These are phyloP conservation scores for Vannuccia rotundouncinata DNA, from an alignment of 2,888 invertebrate species.

Conservation along the genomic window DNA sequence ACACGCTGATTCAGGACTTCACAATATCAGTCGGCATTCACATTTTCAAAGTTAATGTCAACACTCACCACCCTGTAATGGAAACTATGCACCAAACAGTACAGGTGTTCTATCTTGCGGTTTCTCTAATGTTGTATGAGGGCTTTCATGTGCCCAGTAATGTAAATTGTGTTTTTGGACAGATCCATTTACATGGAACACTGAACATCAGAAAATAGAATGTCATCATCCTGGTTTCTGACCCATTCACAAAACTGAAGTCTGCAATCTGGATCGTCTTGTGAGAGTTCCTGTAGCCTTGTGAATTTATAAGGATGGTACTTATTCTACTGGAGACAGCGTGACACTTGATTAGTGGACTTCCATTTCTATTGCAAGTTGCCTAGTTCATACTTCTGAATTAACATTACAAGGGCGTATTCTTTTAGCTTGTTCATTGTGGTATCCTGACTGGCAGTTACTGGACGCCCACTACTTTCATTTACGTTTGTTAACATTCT, in stretches of 20 bases:
- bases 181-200: not conserved
- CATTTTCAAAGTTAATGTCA: no score
- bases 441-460: not conserved
- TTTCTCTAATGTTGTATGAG: not conserved
- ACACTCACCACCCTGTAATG: no score
- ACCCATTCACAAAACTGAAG: slow-evolving; percentile 16
- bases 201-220: slow-evolving; percentile 5
- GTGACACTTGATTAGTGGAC: slow-evolving; percentile 5
- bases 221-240: not conserved
- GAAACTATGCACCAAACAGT: not conserved
- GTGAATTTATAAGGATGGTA: not conserved
- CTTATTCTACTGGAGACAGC: not conserved
- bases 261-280: not conserved
- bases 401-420: not conserved
- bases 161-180: not conserved
- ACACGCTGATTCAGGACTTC: not conserved
- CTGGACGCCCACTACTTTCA: not conserved
- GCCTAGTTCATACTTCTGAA: not conserved
- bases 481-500: not conserved
- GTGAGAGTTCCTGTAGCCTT: not conserved
- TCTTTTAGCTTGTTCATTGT: not conserved
- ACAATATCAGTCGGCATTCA: not conserved
- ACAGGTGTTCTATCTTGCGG: not conserved
- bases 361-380: not conserved
- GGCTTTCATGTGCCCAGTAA: not conserved